Evolutionary conservation across 2,113 vertebrate species (phyloP).

Genomic region (Cygnus atratus): DNA sequence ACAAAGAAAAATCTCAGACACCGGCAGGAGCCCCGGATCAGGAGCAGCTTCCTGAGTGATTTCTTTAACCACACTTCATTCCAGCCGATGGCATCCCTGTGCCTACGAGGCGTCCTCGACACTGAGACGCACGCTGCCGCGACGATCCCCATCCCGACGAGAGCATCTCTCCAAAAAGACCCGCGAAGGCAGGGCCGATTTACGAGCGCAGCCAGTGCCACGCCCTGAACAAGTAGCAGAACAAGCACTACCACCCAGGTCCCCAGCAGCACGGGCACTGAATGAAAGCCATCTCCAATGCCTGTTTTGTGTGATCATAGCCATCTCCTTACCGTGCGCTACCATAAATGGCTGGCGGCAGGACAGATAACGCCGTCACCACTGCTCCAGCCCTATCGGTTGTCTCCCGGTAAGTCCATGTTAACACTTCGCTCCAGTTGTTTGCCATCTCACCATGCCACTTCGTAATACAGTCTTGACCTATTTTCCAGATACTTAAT

Average conservation of each 20-base stretch:
- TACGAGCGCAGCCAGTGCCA: background rate
- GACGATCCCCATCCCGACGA: background rate
- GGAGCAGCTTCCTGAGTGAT: background rate
- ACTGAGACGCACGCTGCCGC: background rate
- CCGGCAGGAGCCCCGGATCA: background rate
- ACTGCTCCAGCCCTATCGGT: background rate
- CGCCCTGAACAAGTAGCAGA: constrained; percentile 48
- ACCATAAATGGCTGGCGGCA: constrained; percentile 25
- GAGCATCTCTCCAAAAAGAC: constrained; percentile 25
- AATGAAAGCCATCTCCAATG: background rate
- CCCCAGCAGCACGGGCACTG: background rate
- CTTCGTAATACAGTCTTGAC: constrained; percentile 67
- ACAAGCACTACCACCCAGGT: background rate
- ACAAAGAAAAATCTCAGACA: background rate
- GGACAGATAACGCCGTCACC: constrained; percentile 45
- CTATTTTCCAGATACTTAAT: constrained; percentile 71
- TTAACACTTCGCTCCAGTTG: constrained; percentile 50
- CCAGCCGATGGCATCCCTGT: background rate
- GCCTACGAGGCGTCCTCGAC: background rate
- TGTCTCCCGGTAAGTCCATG: constrained; percentile 42
- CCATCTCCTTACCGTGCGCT: background rate
- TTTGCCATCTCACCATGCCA: constrained; percentile 46
- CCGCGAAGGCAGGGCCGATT: background rate
- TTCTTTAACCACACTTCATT: background rate
- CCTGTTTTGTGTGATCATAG: background rate